These are phyloP conservation scores for Ptychoptera contaminata DNA, from an alignment of 2,888 invertebrate species.

Conservation along the genomic window DNA sequence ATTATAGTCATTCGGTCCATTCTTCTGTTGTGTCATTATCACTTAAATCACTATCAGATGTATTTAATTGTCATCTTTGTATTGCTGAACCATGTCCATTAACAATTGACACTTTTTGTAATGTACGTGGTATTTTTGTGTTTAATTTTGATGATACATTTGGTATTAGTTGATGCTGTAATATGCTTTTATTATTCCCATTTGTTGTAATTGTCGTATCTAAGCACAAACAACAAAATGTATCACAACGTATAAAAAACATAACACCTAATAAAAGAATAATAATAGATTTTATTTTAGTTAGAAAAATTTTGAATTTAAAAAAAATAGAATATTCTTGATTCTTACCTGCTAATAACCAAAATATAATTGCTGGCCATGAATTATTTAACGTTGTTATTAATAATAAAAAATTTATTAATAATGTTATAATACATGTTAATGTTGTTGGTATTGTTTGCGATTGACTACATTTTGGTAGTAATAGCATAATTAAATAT, in stretches of 20 bases:
- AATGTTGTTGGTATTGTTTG: slow-evolving; percentile 22
- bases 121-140: slow-evolving; percentile 23
- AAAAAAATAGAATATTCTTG: neutral
- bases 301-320: neutral
- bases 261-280: slow-evolving; percentile 12
- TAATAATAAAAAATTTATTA: slow-evolving; percentile 21
- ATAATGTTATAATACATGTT: slow-evolving; percentile 20
- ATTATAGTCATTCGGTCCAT: slow-evolving; percentile 15
- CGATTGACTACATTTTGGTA: slow-evolving; percentile 28
- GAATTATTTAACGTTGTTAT: slow-evolving; percentile 24
- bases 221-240: slow-evolving; percentile 27
- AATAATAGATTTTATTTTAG: neutral
- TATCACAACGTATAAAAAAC: slow-evolving; percentile 26
- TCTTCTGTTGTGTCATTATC: slow-evolving; percentile 21
- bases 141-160: slow-evolving; percentile 25
- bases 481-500: slow-evolving; percentile 26
- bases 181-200: no score
- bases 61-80: slow-evolving; percentile 29
- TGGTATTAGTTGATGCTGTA: slow-evolving; percentile 20
- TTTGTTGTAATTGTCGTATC: slow-evolving; percentile 18
- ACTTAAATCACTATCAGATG: slow-evolving; percentile 26
- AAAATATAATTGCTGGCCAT: slow-evolving; percentile 27
- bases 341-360: slow-evolving; percentile 21
- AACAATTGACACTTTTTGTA: slow-evolving; percentile 18
- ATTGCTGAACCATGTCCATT: slow-evolving; percentile 15